Base-by-base conservation (phyloP, 1,140 invertebrate species). In the Drosophila nikananu region DNA sequence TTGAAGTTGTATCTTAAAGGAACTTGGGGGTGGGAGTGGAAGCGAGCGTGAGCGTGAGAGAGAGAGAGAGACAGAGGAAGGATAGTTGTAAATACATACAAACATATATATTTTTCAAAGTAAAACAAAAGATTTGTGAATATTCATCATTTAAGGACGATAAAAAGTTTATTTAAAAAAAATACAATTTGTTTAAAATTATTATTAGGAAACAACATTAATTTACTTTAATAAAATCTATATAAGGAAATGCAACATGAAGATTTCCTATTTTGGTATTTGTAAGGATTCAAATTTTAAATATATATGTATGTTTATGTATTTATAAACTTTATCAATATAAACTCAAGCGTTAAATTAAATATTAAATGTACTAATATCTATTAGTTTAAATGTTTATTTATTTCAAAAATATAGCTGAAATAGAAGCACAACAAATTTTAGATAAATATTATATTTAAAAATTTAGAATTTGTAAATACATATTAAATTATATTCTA, bases 1-100 rank as follows among this genome's bases (percentile, higher is more conserved):
- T 37, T 19, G 21, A 49, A 49, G 27, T n/a, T 74, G 21, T 68
- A 39, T 44, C 8, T 23, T 55, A 21, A 9, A 0, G 19, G 52
- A 19, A 25, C 27, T 57, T 9, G 48, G 39, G 23, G 17, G 19
- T 37, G 32, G 13, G 7, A 51, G 5, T n/a, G 21, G 15, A 12
- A 32, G 25, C 21, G 19, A 15, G 25, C 21, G 17, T 10, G 2
- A 27, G 27, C 27, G 6, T 30, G 21, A 10, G n/a, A 12, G 13
- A 17, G 2, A 23, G n/a, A 12, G 12, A 17, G 2, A 23, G 44
- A 7, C 19, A 7, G 21, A 21, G 21, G 5, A 23, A 15, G 21
- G 7, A 7, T 23, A 23, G 5, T 23, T 3, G 13, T 23, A 7
- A 46, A 46, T 7, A 7, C 1, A n/a, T 49, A 17, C 8, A 4